Percentiles rank a stretch among this genome's conserved stretches.
These are phyloP conservation scores for Odontocerum albicorne DNA, from an alignment of 2,888 invertebrate genomes.

Conservation along the genomic window DNA sequence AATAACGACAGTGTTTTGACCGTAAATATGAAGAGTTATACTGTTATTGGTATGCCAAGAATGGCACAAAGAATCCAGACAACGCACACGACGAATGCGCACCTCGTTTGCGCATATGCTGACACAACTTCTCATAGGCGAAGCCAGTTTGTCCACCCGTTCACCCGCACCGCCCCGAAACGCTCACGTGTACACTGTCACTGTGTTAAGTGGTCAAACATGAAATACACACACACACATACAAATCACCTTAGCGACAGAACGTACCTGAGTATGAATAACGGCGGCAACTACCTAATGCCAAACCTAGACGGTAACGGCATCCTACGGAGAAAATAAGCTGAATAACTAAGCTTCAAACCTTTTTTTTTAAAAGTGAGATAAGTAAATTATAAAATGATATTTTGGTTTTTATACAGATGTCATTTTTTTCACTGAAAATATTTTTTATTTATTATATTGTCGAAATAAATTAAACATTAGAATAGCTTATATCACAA, in stretches of 20 bases:
- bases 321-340: neutral
- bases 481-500: too few relatives aligned
- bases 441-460: too few relatives aligned
- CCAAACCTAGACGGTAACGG: neutral
- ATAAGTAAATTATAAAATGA: too few relatives aligned
- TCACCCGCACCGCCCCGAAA: constrained; percentile 37
- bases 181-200: constrained; percentile 28
- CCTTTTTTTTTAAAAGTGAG: too few relatives aligned
- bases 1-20: constrained; percentile 65
- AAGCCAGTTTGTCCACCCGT: constrained; percentile 53
- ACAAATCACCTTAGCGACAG: constrained; percentile 27
- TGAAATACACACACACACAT: constrained; percentile 53
- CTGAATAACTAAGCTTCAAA: too few relatives aligned
- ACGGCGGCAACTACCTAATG: constrained; percentile 4
- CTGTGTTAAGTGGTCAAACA: constrained; percentile 57
- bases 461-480: too few relatives aligned
- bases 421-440: too few relatives aligned
- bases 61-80: constrained; percentile 97
- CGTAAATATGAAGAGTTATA: constrained; percentile 73
- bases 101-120: constrained; percentile 79
- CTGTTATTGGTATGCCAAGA: constrained; percentile 91
- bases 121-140: constrained; percentile 62
- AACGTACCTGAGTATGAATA: constrained; percentile 15
- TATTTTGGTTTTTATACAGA: too few relatives aligned
- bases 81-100: constrained; percentile 87